Evolutionary conservation across 2,113 vertebrate genomes (phyloP).

Genomic region (Hassar affinis): DNA sequence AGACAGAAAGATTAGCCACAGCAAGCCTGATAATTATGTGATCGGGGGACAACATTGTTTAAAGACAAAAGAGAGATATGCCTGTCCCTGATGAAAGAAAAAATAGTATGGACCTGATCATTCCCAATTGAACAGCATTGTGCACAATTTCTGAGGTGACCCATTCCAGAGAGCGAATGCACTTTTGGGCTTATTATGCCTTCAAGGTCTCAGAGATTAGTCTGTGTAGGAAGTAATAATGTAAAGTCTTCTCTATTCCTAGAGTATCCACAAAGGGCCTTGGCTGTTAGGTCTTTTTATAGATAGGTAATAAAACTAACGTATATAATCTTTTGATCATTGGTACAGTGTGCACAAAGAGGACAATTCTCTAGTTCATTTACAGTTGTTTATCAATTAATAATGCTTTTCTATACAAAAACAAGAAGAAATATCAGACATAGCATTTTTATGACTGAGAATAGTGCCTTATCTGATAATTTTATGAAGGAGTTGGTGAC

Average conservation of each 20-base stretch:
- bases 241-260: not conserved
- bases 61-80: slow-evolving; percentile 18
- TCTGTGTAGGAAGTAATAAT: slow-evolving; percentile 20
- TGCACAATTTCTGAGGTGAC: slow-evolving; percentile 12
- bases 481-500: not conserved
- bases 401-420: slow-evolving; percentile 11
- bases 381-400: not conserved
- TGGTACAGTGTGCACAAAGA: slow-evolving; percentile 1
- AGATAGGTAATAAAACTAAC: not conserved
- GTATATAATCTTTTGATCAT: not conserved
- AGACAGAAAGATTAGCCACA: slow-evolving; percentile 28
- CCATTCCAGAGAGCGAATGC: not conserved
- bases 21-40: slow-evolving; percentile 32
- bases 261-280: not conserved
- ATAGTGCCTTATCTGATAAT: not conserved
- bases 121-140: not conserved
- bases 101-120: not conserved
- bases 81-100: slow-evolving; percentile 3
- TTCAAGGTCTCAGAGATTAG: slow-evolving; percentile 11
- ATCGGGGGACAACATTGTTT: slow-evolving; percentile 28
- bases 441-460: not conserved
- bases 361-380: not conserved
- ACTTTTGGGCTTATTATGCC: not conserved
- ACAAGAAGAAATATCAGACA: not conserved
- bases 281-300: slow-evolving; percentile 4